These are phyloP conservation scores for Melanitta fusca DNA, from an alignment of 2,797 vertebrate genomes.

Conservation along the genomic window DNA sequence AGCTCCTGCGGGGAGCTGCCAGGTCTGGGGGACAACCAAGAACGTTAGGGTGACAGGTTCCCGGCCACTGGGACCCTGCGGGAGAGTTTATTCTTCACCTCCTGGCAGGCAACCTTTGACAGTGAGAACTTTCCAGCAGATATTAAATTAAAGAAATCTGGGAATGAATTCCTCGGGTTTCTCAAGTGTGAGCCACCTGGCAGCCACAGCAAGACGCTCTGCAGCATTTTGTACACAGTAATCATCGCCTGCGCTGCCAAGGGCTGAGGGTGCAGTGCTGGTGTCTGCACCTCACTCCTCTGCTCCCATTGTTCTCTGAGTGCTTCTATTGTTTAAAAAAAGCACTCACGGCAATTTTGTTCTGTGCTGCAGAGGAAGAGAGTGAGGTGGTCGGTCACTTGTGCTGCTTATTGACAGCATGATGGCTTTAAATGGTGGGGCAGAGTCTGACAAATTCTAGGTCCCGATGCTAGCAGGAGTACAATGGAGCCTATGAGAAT, in stretches of 20 bases:
- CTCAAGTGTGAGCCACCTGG: neutral
- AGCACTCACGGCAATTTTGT: neutral
- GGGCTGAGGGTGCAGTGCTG: rapidly evolving
- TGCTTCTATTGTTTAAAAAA: neutral
- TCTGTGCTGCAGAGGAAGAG: too few relatives aligned
- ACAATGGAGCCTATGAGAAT: neutral
- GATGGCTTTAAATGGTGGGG: neutral
- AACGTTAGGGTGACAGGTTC: neutral
- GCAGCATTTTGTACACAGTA: rapidly evolving
- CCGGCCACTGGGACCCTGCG: rapidly evolving
- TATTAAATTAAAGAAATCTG: too few relatives aligned
- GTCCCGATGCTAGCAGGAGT: neutral
- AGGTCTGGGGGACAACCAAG: too few relatives aligned
- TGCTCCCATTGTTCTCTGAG: neutral
- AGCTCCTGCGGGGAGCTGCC: rapidly evolving
- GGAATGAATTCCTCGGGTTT: neutral
- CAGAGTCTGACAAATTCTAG: neutral
- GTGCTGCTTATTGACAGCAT: neutral
- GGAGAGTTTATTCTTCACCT: neutral
- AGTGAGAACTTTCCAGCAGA: neutral
- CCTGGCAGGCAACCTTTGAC: neutral
- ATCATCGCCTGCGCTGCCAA: rapidly evolving
- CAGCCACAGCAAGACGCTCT: neutral
- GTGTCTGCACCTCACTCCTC: neutral
- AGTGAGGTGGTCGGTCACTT: too few relatives aligned